Evolutionary conservation across 2,888 invertebrate species (phyloP).

Genomic region (Ctenicera cuprea): DNA sequence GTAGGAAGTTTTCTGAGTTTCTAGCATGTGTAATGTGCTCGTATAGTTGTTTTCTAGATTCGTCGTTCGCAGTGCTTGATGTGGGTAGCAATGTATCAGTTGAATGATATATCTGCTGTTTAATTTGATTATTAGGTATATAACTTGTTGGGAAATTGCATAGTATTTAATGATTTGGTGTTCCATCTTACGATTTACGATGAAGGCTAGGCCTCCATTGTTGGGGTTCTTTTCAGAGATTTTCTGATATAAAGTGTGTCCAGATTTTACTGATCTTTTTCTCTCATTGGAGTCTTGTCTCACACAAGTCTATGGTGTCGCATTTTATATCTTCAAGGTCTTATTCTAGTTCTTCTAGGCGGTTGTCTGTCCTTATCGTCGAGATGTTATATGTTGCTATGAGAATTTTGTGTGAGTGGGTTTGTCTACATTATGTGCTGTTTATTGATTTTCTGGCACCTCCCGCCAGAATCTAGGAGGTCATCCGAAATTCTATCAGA

Average conservation of each 20-base stretch:
- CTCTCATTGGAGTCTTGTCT: background rate
- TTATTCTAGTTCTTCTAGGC: too few relatives aligned
- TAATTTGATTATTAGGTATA: constrained; percentile 4
- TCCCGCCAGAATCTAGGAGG: too few relatives aligned
- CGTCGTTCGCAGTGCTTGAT: constrained; percentile 12
- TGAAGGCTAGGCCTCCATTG: background rate
- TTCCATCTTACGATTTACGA: background rate
- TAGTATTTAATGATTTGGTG: constrained; percentile 23
- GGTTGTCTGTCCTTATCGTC: too few relatives aligned
- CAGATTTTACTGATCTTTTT: background rate
- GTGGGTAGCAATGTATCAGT: constrained; percentile 29
- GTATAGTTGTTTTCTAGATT: constrained; percentile 18
- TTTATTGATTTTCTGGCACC: too few relatives aligned
- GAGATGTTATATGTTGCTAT: too few relatives aligned
- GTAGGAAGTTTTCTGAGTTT: constrained; percentile 4
- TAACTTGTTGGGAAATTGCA: constrained; percentile 10
- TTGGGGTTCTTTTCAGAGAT: background rate
- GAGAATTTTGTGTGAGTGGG: too few relatives aligned
- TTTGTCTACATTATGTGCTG: too few relatives aligned
- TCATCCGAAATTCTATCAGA: too few relatives aligned
- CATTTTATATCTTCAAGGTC: too few relatives aligned
- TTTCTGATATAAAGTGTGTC: constrained; percentile 1
- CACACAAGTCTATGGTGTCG: background rate
- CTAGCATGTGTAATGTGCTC: constrained; percentile 16
- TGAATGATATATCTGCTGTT: constrained; percentile 9